A percentile compares a stretch with the other conserved stretches of the same genome.
Evolutionary conservation across 1,140 invertebrate species (phyloP).

Genomic region (Metaphire vulgaris): DNA sequence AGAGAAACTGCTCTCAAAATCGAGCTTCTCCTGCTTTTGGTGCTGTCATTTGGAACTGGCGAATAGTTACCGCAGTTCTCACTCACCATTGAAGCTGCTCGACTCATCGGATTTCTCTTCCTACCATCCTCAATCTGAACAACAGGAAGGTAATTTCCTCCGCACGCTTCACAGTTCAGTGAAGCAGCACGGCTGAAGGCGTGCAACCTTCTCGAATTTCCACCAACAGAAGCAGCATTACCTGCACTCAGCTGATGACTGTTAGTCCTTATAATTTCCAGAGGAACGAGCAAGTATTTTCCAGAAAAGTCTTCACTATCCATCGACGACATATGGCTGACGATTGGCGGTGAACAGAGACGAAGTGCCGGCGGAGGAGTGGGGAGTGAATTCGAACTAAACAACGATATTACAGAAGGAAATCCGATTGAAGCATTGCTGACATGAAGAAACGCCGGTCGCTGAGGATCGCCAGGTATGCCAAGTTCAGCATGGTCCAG

Average conservation of each 20-base stretch:
- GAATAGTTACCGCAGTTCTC: background rate
- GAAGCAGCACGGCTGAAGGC: constrained; percentile 13
- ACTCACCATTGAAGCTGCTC: constrained; percentile 7
- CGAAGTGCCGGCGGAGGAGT: constrained; percentile 9
- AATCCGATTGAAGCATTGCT: constrained; percentile 8
- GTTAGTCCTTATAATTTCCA: constrained; percentile 14
- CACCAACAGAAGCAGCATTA: background rate
- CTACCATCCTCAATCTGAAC: constrained; percentile 17
- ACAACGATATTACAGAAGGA: constrained; percentile 14
- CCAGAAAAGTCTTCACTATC: constrained; percentile 19
- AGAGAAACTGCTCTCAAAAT: constrained; percentile 4
- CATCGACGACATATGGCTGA: constrained; percentile 10
- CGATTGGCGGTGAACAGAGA: constrained; percentile 2
- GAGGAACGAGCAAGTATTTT: constrained; percentile 17
- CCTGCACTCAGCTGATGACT: background rate
- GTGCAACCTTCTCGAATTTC: background rate
- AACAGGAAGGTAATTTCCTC: constrained; percentile 9
- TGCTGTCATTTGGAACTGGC: constrained; percentile 1
- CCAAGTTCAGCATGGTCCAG: background rate
- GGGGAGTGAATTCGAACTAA: constrained; percentile 10
- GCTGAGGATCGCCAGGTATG: background rate
- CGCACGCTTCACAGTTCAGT: constrained; percentile 17
- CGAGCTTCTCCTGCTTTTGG: background rate
- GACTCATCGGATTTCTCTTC: constrained; percentile 7
- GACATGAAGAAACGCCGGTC: background rate